Evolutionary conservation across 2,888 invertebrate species (phyloP), one percentile per base, ranked within the genome.

Genomic region (Leucania comma): DNA sequence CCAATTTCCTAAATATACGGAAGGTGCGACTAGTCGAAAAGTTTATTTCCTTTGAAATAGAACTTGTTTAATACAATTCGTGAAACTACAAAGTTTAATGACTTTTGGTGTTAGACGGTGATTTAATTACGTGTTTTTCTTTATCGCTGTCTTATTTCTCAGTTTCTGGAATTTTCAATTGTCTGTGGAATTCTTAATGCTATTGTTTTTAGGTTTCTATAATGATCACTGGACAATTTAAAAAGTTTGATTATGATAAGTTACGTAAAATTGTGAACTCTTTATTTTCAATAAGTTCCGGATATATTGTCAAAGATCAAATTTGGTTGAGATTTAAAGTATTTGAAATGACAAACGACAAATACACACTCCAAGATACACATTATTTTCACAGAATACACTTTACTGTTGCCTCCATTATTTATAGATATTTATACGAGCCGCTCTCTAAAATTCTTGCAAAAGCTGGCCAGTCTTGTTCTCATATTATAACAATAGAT

Each of bases 41-140:
- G 63, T 67, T 60, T 61, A 78, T 78, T 78, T 81, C 71, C 77
- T 81, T 76, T 53, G 29, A 32, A 71, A 46, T 56, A 46, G 29
- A 76, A 78, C 50, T 76, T 80, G 66, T 24, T 29, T 62, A 65
- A 75, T 63, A 69, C 29, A 75, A 75, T 66, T 75, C 54, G 48
- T 54, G 69, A 51, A 65, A 65, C 64, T 54, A 32, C 9, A 4
- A 50, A 70, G 58, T 80, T 65, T 69, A 66, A 80, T 65, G 46
- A 62, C 42, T 75, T 61, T 24, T 38, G n/a, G 32, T 59, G 57
- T 54, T 29, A 46, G 22, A 59, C 42, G 20, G 12, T 46, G 26
- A 56, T 60, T 79, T 26, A 67, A 80, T 77, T 68, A 60, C 32
- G 20, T 50, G 22, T 48, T 26, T 57, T 57, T 22, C 32, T 65